Evolutionary conservation across 1,140 invertebrate genomes (phyloP).

Genomic region (Steinernema feltiae): DNA sequence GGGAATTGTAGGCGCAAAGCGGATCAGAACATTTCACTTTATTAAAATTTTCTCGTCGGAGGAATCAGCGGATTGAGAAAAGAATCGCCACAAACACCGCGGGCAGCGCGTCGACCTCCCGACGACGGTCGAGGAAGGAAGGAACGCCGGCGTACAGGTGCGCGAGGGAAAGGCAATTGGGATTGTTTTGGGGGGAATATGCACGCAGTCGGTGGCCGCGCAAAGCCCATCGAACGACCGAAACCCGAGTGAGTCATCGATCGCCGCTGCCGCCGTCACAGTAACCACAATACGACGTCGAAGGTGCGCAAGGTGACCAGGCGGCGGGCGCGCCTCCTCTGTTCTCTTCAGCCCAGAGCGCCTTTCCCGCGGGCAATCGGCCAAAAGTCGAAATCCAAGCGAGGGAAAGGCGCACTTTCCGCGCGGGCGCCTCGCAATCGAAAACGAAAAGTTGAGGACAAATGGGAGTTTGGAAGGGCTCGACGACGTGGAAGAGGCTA

Average conservation of each 20-base stretch:
- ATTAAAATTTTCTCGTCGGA: no score
- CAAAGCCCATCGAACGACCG: not conserved
- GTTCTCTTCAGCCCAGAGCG: not conserved
- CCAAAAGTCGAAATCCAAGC: not conserved
- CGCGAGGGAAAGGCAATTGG: not conserved
- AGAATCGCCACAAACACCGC: no score
- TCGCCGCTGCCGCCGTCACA: not conserved
- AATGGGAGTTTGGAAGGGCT: not conserved
- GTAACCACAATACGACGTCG: not conserved
- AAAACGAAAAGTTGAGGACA: no score
- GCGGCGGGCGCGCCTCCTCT: no score
- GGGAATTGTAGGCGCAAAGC: no score
- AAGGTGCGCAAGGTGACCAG: not conserved
- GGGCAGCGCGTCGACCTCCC: no score
- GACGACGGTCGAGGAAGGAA: not conserved
- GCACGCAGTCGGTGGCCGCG: not conserved
- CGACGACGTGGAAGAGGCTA: no score
- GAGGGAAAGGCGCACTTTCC: not conserved
- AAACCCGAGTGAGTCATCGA: not conserved
- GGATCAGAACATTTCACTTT: no score
- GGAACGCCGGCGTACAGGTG: not conserved
- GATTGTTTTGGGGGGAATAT: not conserved
- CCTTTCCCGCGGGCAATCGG: not conserved
- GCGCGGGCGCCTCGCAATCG: no score
- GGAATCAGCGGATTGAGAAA: no score